Base-by-base conservation (phyloP, 2,113 vertebrate genomes). In the Tringa solitaria region DNA sequence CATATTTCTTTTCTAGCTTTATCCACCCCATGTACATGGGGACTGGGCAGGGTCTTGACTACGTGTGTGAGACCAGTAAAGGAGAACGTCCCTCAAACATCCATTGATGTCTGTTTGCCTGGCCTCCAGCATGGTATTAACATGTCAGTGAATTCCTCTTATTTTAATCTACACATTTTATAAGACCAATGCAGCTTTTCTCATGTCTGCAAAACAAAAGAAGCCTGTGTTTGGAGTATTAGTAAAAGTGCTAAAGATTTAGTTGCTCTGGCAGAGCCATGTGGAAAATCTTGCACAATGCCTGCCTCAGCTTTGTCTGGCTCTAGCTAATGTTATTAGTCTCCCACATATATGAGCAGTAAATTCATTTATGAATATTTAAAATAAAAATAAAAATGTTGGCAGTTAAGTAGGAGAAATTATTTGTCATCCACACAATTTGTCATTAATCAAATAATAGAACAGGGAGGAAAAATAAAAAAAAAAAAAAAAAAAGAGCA, bases 321-420 rank as follows among this genome's bases (percentile, higher is more conserved):
- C n/a, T 89, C 46, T 74, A 56, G 37, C 4, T 90, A 74, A 81
- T 59, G 28, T 54, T 92, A 80, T 70, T 89, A 77, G 75, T 90
- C 51, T 87, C 72, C 64, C 32, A 67, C 64, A 81, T 46, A 70
- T 12, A 32, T 35, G 6, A 81, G 18, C 32, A 81, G 78, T 95
- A 89, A 54, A 93, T 80, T 77, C 13, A 90, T 67, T 92, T 88
- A 77, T 84, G 63, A 92, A 70, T 92, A 77, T 92, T 95, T 92
- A 70, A 96, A 93, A 90, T 65, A 84, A 95, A 89, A 89, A 82
- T 78, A 30, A 94, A 93, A 86, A 89, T 65, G 32, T 83, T 94
- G 76, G 56, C 67, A 79, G 67, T 75, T 86, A 79, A 91, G 54
- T 53, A 63, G 60, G 65, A 93, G 48, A 86, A 91, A 86, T 86